phyloP scores from a whole-genome alignment of 2,888 invertebrate genomes.

The Cenopis cana region DNA sequence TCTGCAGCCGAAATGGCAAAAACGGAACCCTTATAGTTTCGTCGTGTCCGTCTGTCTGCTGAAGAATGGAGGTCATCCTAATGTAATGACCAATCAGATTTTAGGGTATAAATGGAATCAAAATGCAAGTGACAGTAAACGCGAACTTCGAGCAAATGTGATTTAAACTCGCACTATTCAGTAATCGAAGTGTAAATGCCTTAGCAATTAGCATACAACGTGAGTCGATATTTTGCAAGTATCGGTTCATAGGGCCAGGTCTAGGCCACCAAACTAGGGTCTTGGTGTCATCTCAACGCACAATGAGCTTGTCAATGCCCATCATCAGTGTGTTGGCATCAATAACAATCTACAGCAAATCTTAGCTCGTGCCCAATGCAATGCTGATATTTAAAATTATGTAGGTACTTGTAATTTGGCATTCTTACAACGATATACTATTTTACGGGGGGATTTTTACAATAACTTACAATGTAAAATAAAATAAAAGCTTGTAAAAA shows the following conservation, averaged over 20 bases:
- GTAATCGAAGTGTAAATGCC: neutral
- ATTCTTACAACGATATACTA: too few species aligned
- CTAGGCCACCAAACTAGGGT: conserved; percentile 16
- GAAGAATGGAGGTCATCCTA: neutral
- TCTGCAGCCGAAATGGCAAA: too few species aligned
- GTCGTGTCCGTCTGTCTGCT: neutral
- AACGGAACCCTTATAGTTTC: too few species aligned
- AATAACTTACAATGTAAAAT: too few species aligned
- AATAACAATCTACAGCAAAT: neutral
- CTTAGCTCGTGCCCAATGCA: neutral
- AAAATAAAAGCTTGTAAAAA: too few species aligned
- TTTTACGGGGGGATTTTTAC: too few species aligned
- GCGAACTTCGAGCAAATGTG: too few species aligned
- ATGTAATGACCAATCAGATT: too few species aligned
- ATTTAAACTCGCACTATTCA: too few species aligned
- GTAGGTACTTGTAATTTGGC: neutral
- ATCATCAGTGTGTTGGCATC: conserved; percentile 3
- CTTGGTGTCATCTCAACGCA: conserved; percentile 31
- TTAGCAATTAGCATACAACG: too few species aligned
- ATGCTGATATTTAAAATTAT: conserved; percentile 3
- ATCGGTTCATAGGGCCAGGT: conserved; percentile 24
- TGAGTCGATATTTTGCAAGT: neutral
- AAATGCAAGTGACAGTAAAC: too few species aligned
- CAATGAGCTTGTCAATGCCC: conserved; percentile 34
- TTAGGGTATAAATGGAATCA: too few species aligned